Conservation (phyloP, 2,888 invertebrate species). For the Amblyjoppa proteus region DNA sequence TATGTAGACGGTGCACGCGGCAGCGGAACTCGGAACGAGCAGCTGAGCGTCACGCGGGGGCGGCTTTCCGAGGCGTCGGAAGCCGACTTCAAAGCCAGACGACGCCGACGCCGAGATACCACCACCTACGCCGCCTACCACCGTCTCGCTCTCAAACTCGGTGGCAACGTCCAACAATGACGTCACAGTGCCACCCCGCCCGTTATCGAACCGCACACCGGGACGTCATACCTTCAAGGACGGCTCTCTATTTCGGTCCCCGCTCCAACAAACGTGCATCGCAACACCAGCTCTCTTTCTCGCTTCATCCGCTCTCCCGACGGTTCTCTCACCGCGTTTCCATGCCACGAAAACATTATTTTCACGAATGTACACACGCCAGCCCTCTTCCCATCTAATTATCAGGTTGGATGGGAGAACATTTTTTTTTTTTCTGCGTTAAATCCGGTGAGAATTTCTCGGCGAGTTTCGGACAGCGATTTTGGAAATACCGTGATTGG, state of each 20-base stretch:
- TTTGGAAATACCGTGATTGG: no score
- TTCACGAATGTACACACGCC: not conserved
- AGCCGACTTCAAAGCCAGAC: slow-evolving; percentile 31
- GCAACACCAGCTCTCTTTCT: slow-evolving; percentile 9
- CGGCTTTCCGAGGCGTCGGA: slow-evolving; percentile 22
- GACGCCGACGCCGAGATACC: slow-evolving; percentile 40
- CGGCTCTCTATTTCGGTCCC: slow-evolving; percentile 73
- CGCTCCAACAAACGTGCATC: slow-evolving; percentile 41
- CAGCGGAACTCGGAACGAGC: not conserved
- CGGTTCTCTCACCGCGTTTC: slow-evolving; percentile 1
- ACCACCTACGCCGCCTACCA: slow-evolving; percentile 4
- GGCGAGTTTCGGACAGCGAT: no score
- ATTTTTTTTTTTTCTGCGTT: no score
- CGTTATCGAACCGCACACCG: slow-evolving; percentile 79
- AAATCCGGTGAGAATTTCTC: no score
- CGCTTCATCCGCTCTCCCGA: slow-evolving; percentile 41
- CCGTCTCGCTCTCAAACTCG: slow-evolving; percentile 41
- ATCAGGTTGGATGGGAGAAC: no score
- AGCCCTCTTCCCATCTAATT: not conserved
- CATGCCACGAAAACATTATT: not conserved
- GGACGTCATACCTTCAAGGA: slow-evolving; percentile 83
- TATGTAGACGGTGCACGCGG: slow-evolving; percentile 15
- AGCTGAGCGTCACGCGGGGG: slow-evolving; percentile 49
- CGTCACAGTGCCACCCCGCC: slow-evolving; percentile 82
- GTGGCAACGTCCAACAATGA: slow-evolving; percentile 77